A percentile compares a stretch with the other conserved stretches of the same genome.
phyloP scores from a whole-genome alignment of 37 sponge, comb jelly and placozoan species.

The Ianthella basta region DNA sequence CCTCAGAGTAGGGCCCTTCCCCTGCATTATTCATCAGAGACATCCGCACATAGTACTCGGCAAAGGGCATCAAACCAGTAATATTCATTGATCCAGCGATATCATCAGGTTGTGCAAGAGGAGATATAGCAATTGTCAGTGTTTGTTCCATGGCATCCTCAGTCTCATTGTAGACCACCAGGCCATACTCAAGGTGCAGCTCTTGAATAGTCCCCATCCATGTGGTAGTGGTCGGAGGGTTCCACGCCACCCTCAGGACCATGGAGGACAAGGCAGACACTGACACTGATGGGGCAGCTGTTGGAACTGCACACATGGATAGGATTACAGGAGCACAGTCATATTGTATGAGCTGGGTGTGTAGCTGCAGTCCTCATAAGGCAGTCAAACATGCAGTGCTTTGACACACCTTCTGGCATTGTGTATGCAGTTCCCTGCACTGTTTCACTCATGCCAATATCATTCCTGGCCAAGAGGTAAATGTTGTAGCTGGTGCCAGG shows the following conservation, averaged over 20 bases:
- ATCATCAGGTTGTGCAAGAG: not conserved
- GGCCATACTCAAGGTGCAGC: not conserved
- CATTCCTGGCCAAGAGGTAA: not conserved
- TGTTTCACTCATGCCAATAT: not conserved
- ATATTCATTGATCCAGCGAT: not conserved
- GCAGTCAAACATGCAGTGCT: not conserved
- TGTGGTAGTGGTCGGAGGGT: not conserved
- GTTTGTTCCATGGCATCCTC: not conserved
- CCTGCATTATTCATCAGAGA: slow-evolving; percentile 7
- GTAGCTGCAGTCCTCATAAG: too few relatives aligned
- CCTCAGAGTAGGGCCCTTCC: not conserved
- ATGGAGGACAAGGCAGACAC: not conserved
- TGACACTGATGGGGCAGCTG: not conserved
- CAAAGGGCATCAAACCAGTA: not conserved
- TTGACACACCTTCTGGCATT: not conserved
- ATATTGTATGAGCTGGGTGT: too few relatives aligned
- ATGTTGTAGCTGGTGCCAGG: slow-evolving; percentile 9
- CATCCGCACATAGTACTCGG: not conserved
- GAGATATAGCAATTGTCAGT: too few relatives aligned
- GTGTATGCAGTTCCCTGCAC: not conserved
- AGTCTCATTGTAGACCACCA: not conserved
- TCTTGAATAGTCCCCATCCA: not conserved
- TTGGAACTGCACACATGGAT: not conserved
- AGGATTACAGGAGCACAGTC: too few relatives aligned
- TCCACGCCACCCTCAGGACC: not conserved